Conservation (phyloP, 2,797 vertebrate species). For the Hydrophis major region DNA sequence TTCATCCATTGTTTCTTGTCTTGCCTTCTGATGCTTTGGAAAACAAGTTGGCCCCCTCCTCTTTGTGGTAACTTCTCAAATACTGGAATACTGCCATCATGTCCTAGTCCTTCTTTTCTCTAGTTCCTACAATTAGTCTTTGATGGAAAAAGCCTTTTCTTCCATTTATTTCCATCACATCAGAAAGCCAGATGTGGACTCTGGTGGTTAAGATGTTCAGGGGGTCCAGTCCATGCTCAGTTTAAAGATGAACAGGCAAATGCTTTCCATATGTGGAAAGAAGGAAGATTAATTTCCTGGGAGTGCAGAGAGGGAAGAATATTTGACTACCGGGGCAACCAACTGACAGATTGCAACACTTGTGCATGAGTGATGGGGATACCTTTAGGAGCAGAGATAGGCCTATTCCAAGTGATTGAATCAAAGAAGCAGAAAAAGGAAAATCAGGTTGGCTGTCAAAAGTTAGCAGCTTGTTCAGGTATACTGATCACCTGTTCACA, state of each 20-base stretch:
- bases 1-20: background rate
- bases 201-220: background rate
- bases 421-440: background rate
- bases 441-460: background rate
- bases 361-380: background rate
- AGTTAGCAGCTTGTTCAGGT: background rate
- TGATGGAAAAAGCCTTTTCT: constrained; percentile 38
- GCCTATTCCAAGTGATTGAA: background rate
- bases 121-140: constrained; percentile 4
- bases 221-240: background rate
- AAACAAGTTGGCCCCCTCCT: background rate
- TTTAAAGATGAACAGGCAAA: background rate
- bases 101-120: background rate
- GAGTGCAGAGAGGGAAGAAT: background rate
- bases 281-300: background rate
- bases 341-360: background rate
- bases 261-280: background rate
- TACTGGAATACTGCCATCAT: background rate
- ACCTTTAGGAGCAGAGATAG: background rate
- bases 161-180: background rate
- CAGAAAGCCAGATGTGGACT: background rate
- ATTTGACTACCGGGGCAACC: background rate
- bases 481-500: background rate
- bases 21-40: background rate
- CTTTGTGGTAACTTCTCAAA: background rate